phyloP scores from a whole-genome alignment of 2,113 vertebrate species.

The Solea senegalensis region DNA sequence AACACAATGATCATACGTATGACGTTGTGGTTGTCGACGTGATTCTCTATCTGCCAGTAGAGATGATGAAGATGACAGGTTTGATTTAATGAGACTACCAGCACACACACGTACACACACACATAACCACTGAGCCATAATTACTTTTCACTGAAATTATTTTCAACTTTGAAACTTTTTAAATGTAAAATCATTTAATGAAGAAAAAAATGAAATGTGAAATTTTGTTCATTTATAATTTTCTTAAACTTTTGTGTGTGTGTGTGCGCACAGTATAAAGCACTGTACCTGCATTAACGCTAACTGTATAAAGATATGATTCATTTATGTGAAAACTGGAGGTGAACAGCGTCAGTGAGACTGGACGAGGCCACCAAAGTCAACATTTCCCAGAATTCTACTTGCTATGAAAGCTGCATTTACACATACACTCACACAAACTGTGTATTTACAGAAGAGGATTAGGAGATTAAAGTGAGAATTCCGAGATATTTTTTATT shows the following conservation, averaged over 20 bases:
- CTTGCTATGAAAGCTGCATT: slow-evolving; percentile 37
- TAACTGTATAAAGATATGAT: slow-evolving; percentile 73
- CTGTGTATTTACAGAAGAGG: not conserved
- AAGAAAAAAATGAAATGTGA: slow-evolving; percentile 45
- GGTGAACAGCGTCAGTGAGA: slow-evolving; percentile 67
- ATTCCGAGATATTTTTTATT: no score
- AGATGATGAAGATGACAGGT: slow-evolving; percentile 37
- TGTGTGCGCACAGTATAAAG: slow-evolving; percentile 50
- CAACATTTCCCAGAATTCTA: slow-evolving; percentile 33
- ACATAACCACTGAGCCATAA: slow-evolving; percentile 74
- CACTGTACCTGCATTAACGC: slow-evolving; percentile 70
- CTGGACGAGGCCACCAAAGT: slow-evolving; percentile 32
- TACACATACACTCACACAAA: slow-evolving; percentile 11
- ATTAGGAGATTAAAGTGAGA: no score
- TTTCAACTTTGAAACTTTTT: slow-evolving; percentile 80
- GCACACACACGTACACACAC: slow-evolving; percentile 27
- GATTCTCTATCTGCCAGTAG: slow-evolving; percentile 75
- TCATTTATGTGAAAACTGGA: slow-evolving; percentile 74
- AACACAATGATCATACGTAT: slow-evolving; percentile 12
- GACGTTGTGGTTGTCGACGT: slow-evolving; percentile 17
- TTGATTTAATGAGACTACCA: slow-evolving; percentile 47
- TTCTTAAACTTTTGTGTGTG: slow-evolving; percentile 31
- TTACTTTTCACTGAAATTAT: slow-evolving; percentile 74
- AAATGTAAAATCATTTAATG: slow-evolving; percentile 79
- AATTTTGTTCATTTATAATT: slow-evolving; percentile 14